These are phyloP conservation scores for Conchocele bisecta DNA, from an alignment of 2,888 invertebrate species.

Conservation along the genomic window DNA sequence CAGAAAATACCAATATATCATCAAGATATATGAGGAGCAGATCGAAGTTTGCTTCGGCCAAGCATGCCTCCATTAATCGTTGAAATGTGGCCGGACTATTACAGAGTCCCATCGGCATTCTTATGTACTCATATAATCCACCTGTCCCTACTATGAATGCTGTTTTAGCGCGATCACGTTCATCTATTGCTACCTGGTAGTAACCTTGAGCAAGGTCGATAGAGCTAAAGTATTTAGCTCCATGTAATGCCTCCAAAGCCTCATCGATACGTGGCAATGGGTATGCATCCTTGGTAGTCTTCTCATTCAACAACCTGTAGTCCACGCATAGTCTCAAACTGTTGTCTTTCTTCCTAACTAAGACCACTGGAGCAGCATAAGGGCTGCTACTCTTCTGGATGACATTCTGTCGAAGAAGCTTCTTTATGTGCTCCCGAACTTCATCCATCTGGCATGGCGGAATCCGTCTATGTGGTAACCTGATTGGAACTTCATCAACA, in stretches of 20 bases:
- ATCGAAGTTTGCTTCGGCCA: too few species aligned
- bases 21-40: too few species aligned
- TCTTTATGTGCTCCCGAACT: background rate
- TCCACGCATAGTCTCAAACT: too few species aligned
- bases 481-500: background rate
- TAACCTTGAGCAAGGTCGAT: conserved; percentile 12
- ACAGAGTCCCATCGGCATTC: too few species aligned
- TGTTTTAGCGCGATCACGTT: conserved; percentile 15
- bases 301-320: background rate
- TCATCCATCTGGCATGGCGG: background rate
- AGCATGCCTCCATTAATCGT: conserved; percentile 56
- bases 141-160: too few species aligned
- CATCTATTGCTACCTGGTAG: conserved; percentile 8
- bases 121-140: too few species aligned
- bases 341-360: conserved; percentile 1
- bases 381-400: background rate
- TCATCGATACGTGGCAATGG: too few species aligned
- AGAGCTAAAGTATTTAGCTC: too few species aligned
- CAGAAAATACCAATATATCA: conserved; percentile 54
- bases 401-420: conserved; percentile 4
- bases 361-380: background rate
- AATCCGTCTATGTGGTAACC: background rate
- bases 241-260: too few species aligned
- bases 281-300: too few species aligned
- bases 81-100: conserved; percentile 57